A percentile compares a stretch with the other conserved stretches of the same genome.
phyloP scores from a whole-genome alignment of 2,113 vertebrate genomes.

The Castor canadensis region DNA sequence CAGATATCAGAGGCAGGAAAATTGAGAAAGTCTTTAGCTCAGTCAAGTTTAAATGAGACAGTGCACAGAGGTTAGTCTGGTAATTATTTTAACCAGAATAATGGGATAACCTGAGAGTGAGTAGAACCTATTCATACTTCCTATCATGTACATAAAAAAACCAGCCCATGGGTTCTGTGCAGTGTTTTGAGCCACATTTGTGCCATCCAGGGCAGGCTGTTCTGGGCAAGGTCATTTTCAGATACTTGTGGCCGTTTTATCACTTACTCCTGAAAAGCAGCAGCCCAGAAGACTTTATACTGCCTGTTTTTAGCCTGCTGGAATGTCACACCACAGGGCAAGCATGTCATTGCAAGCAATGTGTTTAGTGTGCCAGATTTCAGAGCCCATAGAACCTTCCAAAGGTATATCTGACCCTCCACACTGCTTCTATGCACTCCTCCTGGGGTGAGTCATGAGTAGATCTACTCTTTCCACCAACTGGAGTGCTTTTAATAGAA shows the following conservation, averaged over 20 bases:
- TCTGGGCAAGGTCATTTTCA: constrained; percentile 85
- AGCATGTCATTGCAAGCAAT: constrained; percentile 57
- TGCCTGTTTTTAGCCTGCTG: constrained; percentile 48
- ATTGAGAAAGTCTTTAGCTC: constrained; percentile 86
- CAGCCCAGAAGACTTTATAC: constrained; percentile 77
- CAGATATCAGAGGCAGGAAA: constrained; percentile 82
- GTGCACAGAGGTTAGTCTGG: constrained; percentile 8
- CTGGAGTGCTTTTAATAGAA: constrained; percentile 50
- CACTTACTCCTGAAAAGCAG: constrained; percentile 85
- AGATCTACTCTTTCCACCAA: background rate
- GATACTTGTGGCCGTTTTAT: constrained; percentile 85
- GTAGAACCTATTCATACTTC: constrained; percentile 11
- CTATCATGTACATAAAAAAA: background rate
- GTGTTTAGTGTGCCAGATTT: constrained; percentile 66
- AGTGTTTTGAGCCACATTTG: constrained; percentile 83
- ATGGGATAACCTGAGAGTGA: background rate
- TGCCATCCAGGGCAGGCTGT: constrained; percentile 81
- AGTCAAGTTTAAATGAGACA: constrained; percentile 83
- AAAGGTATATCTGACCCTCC: background rate
- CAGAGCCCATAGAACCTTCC: constrained; percentile 51
- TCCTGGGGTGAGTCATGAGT: background rate
- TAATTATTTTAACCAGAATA: constrained; percentile 44
- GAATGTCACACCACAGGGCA: background rate
- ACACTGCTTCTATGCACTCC: background rate
- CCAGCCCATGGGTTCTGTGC: constrained; percentile 75